phyloP scores from a whole-genome alignment of 2,888 invertebrate species.

The Timandra comae region DNA sequence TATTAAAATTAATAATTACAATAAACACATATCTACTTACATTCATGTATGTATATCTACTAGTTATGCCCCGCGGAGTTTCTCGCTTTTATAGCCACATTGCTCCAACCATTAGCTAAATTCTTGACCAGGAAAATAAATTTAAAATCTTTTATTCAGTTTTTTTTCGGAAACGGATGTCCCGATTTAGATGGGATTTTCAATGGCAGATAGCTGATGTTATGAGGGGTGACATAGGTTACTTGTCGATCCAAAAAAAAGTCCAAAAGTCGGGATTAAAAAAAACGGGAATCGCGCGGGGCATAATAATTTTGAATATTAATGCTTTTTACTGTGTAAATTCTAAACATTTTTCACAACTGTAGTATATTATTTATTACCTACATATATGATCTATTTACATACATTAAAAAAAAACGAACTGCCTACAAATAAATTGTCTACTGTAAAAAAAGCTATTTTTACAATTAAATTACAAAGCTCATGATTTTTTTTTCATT shows the following conservation, averaged over 20 bases:
- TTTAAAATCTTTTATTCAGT: neutral
- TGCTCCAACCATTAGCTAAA: too few relatives aligned
- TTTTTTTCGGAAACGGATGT: neutral
- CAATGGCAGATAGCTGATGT: neutral
- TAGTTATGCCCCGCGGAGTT: too few relatives aligned
- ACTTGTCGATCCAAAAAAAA: neutral
- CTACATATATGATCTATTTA: constrained; percentile 12
- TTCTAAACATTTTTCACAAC: constrained; percentile 7
- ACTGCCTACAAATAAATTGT: constrained; percentile 25
- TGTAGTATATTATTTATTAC: constrained; percentile 18
- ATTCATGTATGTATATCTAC: too few relatives aligned
- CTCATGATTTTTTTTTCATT: constrained; percentile 40
- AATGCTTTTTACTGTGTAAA: neutral
- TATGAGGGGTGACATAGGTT: neutral
- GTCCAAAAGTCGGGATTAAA: too few relatives aligned
- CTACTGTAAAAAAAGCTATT: constrained; percentile 53
- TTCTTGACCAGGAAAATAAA: too few relatives aligned
- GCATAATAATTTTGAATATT: neutral
- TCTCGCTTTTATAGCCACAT: too few relatives aligned
- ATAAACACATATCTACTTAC: too few relatives aligned
- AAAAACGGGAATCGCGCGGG: neutral
- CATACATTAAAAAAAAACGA: too few relatives aligned
- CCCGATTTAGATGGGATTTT: neutral
- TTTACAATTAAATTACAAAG: constrained; percentile 50
- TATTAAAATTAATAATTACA: too few relatives aligned